phyloP scores from a whole-genome alignment of 1,140 invertebrate species.

The Tetramorium alpestre region DNA sequence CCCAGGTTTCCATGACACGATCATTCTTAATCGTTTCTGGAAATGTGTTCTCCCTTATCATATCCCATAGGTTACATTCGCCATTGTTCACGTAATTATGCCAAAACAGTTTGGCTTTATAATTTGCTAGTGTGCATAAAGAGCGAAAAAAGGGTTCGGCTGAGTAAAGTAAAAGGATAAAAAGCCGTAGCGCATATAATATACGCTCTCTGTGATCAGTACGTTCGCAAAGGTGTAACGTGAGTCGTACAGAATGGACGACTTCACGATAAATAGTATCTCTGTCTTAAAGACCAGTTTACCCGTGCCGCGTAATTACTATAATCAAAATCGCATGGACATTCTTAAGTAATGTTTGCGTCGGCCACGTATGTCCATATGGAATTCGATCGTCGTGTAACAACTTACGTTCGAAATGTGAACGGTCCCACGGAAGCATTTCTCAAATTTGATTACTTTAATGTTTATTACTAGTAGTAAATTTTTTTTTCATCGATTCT shows the following conservation, averaged over 20 bases:
- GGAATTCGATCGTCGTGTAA: conserved; percentile 26
- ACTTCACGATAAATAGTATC: conserved; percentile 76
- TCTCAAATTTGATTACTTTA: background rate
- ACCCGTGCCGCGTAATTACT: conserved; percentile 78
- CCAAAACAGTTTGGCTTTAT: conserved; percentile 36
- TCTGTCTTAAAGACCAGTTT: conserved; percentile 78
- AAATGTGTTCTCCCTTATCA: background rate
- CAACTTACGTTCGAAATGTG: conserved; percentile 20
- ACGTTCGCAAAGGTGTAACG: conserved; percentile 66
- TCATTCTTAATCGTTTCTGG: conserved; percentile 22
- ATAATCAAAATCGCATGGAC: conserved; percentile 72
- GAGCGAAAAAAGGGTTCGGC: background rate
- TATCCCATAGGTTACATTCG: background rate
- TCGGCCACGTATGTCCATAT: conserved; percentile 19
- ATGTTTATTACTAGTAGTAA: background rate
- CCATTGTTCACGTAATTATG: conserved; percentile 43
- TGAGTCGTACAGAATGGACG: conserved; percentile 71
- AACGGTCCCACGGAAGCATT: background rate
- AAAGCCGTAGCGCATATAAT: conserved; percentile 63
- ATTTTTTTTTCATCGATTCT: too few relatives aligned
- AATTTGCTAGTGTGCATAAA: background rate
- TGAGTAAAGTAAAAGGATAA: conserved; percentile 32
- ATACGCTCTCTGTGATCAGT: conserved; percentile 63
- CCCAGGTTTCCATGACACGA: background rate
- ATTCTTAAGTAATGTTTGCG: conserved; percentile 75